phyloP scores from a whole-genome alignment of 2,888 invertebrate genomes.

The Ophraella communa region DNA sequence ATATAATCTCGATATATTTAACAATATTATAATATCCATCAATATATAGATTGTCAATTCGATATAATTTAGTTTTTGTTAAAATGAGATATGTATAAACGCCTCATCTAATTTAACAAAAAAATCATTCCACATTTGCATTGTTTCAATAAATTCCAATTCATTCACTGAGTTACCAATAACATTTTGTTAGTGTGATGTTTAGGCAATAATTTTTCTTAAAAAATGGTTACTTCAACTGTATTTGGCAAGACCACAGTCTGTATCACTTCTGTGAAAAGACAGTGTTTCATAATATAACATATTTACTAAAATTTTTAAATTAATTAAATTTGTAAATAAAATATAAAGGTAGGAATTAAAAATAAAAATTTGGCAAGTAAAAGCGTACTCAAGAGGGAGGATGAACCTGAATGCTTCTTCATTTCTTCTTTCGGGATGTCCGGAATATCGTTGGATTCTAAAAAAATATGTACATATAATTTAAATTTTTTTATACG shows the following conservation, averaged over 20 bases:
- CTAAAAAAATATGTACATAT: conserved; percentile 36
- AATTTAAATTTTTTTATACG: background rate
- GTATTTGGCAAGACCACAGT: conserved; percentile 7
- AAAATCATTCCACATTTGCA: too few species aligned
- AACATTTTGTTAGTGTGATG: conserved; percentile 19
- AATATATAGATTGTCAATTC: too few species aligned
- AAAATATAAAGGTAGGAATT: background rate
- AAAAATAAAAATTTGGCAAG: conserved; percentile 21
- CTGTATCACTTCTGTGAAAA: conserved; percentile 20
- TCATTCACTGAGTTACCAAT: too few species aligned
- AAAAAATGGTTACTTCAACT: conserved; percentile 5
- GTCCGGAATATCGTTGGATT: conserved; percentile 39
- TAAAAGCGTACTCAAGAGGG: background rate
- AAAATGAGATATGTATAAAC: too few species aligned
- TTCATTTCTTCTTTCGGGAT: conserved; percentile 31
- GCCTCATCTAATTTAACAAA: too few species aligned
- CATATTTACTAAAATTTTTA: conserved; percentile 12
- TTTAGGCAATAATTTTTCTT: conserved; percentile 18
- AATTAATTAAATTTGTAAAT: conserved; percentile 23
- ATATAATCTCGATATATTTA: too few species aligned
- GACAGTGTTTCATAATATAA: conserved; percentile 28
- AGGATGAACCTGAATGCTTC: conserved; percentile 11
- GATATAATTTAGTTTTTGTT: too few species aligned
- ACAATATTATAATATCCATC: too few species aligned
- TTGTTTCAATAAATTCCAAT: too few species aligned